Evolutionary conservation across 2,888 invertebrate species (phyloP).

Genomic region (Macaria notata): DNA sequence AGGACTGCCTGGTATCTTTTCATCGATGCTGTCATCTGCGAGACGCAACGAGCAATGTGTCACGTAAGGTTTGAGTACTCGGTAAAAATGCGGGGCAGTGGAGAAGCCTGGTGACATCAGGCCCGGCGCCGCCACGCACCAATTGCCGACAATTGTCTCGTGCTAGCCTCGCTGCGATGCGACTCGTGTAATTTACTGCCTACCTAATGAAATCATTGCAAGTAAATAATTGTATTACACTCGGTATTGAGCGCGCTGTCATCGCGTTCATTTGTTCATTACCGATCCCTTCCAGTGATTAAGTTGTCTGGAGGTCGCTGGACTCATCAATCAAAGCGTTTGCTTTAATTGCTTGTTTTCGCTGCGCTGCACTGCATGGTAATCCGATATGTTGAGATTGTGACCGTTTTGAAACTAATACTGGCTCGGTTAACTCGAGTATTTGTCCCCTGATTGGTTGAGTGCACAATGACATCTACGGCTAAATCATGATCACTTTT

Average conservation of each 20-base stretch:
- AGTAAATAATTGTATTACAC: constrained; percentile 61
- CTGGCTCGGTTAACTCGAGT: constrained; percentile 5
- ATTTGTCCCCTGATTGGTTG: constrained; percentile 52
- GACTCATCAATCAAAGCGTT: constrained; percentile 65
- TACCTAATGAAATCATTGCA: constrained; percentile 67
- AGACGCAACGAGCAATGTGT: constrained; percentile 16
- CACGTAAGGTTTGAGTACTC: constrained; percentile 2
- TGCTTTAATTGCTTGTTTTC: constrained; percentile 68
- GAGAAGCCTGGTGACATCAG: constrained; percentile 67
- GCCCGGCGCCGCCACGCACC: constrained; percentile 70
- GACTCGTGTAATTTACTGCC: constrained; percentile 52
- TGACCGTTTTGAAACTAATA: constrained; percentile 40
- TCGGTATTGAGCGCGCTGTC: constrained; percentile 24
- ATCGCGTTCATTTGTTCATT: constrained; percentile 31
- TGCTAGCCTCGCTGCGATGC: constrained; percentile 45
- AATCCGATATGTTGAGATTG: constrained; percentile 55
- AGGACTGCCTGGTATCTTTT: constrained; percentile 11
- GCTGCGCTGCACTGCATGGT: constrained; percentile 49
- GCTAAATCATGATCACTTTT: constrained; percentile 37
- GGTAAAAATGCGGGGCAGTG: constrained; percentile 31
- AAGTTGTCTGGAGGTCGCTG: constrained; percentile 59
- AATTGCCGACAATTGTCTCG: constrained; percentile 76
- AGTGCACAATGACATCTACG: constrained; percentile 43
- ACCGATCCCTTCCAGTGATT: constrained; percentile 40
- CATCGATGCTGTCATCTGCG: background rate